Evolutionary conservation across 2,113 vertebrate genomes (phyloP).

Genomic region (Cichladusa arquata): DNA sequence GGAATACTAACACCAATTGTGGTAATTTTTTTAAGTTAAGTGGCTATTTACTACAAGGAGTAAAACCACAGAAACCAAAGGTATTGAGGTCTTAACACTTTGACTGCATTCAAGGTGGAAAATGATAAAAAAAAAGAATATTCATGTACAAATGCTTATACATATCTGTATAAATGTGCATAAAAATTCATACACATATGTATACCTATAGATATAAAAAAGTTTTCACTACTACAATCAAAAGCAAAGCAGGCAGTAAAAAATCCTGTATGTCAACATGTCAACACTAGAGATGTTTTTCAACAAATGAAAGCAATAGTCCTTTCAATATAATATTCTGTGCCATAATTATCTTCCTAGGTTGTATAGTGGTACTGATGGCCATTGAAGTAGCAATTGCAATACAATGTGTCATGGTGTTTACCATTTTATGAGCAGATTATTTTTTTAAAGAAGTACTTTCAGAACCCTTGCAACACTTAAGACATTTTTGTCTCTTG

Average conservation of each 20-base stretch:
- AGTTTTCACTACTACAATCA: background rate
- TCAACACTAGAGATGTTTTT: background rate
- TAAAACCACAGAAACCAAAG: background rate
- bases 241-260: background rate
- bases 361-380: background rate
- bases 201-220: background rate
- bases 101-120: background rate
- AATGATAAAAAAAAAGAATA: background rate
- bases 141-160: background rate
- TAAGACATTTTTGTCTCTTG: background rate
- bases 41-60: background rate
- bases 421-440: background rate
- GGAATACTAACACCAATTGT: background rate
- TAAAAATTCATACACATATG: rapidly evolving
- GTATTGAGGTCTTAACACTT: background rate
- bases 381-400: background rate
- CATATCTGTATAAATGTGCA: background rate
- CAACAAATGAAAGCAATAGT: background rate
- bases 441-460: background rate
- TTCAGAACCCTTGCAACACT: background rate
- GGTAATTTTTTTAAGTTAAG: background rate
- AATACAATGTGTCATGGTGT: background rate
- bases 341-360: background rate
- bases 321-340: background rate
- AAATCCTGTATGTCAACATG: background rate